phyloP scores from a whole-genome alignment of 2,797 vertebrate genomes.

The Melanotaenia maccullochi region DNA sequence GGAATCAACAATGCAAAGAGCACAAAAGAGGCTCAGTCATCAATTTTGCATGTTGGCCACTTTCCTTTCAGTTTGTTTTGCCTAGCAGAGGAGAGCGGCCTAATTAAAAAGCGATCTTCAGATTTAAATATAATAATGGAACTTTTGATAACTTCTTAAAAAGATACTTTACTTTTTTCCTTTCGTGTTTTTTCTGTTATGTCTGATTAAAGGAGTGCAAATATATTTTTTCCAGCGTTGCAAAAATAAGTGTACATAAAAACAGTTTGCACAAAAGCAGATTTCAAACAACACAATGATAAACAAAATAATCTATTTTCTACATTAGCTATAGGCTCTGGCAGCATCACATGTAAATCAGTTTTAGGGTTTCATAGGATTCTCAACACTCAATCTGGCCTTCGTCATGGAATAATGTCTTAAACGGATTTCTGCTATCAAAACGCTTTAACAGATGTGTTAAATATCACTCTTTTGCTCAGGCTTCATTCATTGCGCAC shows the following conservation, averaged over 20 bases:
- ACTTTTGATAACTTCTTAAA: conserved; percentile 83
- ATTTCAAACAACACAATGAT: background rate
- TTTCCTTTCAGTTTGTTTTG: conserved; percentile 82
- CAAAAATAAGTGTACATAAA: background rate
- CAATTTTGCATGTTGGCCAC: conserved; percentile 91
- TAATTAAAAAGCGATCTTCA: conserved; percentile 93
- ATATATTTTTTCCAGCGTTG: conserved; percentile 57
- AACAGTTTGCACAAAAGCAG: background rate
- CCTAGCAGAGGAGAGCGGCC: conserved; percentile 81
- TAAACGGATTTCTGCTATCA: conserved; percentile 86
- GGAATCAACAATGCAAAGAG: conserved; percentile 85
- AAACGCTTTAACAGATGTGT: conserved; percentile 95
- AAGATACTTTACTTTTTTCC: conserved; percentile 69
- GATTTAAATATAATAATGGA: conserved; percentile 85
- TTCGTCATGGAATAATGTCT: conserved; percentile 84
- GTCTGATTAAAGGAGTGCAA: background rate
- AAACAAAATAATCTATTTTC: background rate
- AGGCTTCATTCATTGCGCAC: conserved; percentile 85
- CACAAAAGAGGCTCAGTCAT: conserved; percentile 90
- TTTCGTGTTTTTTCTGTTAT: conserved; percentile 45
- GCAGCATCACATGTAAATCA: conserved; percentile 70
- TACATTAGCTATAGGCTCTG: conserved; percentile 18
- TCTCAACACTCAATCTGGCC: conserved; percentile 83
- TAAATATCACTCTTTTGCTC: conserved; percentile 88
- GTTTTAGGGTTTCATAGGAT: conserved; percentile 75